Base-by-base conservation (phyloP, 2,888 invertebrate genomes). In the Acleris emargana region DNA sequence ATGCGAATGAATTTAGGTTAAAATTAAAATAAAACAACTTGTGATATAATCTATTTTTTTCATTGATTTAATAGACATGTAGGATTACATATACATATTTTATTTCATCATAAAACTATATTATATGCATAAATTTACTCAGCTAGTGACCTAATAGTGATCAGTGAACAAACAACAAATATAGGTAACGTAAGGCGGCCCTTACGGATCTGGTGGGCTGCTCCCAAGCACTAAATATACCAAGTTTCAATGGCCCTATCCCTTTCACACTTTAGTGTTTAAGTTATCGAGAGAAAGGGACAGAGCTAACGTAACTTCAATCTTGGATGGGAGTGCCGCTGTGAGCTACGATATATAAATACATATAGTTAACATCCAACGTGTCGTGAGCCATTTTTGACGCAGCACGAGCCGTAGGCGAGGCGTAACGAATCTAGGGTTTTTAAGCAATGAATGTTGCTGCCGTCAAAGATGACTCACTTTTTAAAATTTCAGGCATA, bases 11-110 rank as follows among this genome's bases (percentile, higher is more conserved):
- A 25, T 25, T 2, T 7, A 9, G 32, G 32, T 38, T 38, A 38
- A 38, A 38, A 38, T 9, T 3, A 52, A 72, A 88, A 83, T 81
- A 75, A 88, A 88, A 87, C 79, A 68, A 68, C 73, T 52, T n/a
- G 66, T 47, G 66, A 69, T 76, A 79, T 86, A 82, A 89, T 91
- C 91, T 92, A 91, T 91, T 91, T 62, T 32, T 66, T 89, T 90
- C 88, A 89, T 87, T 78, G 87, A 90, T 92, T 91, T 91, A 92
- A 92, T 92, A 92, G 91, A 92, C 91, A 91, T 89, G 91, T 91
- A 92, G 91, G 91, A 90, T 91, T 92, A 92, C 90, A 92, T 90
- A 89, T 91, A 91, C 90, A 91, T 91, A 91, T 88, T 91, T 84
- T 84, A 88, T 88, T 81, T 88, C 88, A 86, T 88, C 89, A 91